Evolutionary conservation across 2,797 vertebrate genomes (phyloP).

Genomic region (Melanotaenia pygmaea): DNA sequence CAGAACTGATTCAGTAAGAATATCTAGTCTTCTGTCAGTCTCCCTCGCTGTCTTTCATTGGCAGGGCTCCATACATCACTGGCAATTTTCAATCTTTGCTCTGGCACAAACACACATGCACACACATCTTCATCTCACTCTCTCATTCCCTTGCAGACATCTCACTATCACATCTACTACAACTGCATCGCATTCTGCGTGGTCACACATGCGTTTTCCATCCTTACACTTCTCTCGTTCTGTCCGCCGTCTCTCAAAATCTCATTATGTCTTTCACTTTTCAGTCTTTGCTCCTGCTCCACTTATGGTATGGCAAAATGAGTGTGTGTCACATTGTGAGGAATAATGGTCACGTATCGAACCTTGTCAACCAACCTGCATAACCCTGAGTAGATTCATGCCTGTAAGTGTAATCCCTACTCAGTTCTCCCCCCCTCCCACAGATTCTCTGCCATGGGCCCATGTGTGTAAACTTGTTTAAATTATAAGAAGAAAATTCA

Average conservation of each 20-base stretch:
- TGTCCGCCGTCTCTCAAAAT: conserved; percentile 23
- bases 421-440: not conserved
- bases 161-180: conserved; percentile 37
- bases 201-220: conserved; percentile 34
- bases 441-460: conserved; percentile 25
- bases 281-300: conserved; percentile 23
- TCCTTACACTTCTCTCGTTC: conserved; percentile 30
- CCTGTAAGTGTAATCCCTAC: conserved; percentile 1
- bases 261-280: conserved; percentile 39
- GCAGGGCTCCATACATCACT: conserved; percentile 45
- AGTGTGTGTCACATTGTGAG: conserved; percentile 8
- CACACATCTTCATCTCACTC: conserved; percentile 30
- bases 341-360: conserved; percentile 21
- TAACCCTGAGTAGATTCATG: conserved; percentile 8
- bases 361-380: conserved; percentile 26
- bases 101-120: conserved; percentile 26
- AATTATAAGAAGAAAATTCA: conserved; percentile 23
- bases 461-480: conserved; percentile 22
- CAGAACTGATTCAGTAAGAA: conserved; percentile 50
- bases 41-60: conserved; percentile 41
- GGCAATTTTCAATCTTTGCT: conserved; percentile 52
- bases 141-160: conserved; percentile 49
- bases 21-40: conserved; percentile 30
- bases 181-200: conserved; percentile 12
- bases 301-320: conserved; percentile 17